Evolutionary conservation across 23 tunicate genomes (phyloP), one percentile per base, ranked within the genome.

Genomic region (Ascidia mentula): DNA sequence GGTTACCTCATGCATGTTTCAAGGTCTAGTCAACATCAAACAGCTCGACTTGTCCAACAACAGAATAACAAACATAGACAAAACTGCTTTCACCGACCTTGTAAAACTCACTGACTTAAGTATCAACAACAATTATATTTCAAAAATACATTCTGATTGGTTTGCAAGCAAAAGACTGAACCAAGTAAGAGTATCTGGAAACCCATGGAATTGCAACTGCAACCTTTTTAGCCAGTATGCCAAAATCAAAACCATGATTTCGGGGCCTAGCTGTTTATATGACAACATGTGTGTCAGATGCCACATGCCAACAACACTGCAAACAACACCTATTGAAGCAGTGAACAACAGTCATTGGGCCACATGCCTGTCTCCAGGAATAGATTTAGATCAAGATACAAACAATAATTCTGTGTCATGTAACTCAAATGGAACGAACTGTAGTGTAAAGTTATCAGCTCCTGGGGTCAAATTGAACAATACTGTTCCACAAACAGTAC

Each of bases 211-310:
- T 9, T 53, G 65, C 65, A 53, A 53, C 13, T 53, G 65, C 24
- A 26, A 53, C 24, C 24, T 53, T 3, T 53, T 26, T 26, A 53
- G 65, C 7, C 12, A 53, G 24, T 53, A 53, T 28, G 22, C 24
- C 4, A 3, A 53, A 53, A 53, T 28, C 65, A 53, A 53, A 53
- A 9, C 22, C 22, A 26, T 53, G 65, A 28, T 53, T 1, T 20
- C 65, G 1, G 22, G 28, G 24, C 24, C 65, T 1, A 53, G 65
- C 65, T 53, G 65, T 28, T 20, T 53, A 9, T 9, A 53, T 53
- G 65, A 53, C 65, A 53, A 53, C 13, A 53, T 53, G 65, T 53
- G 65, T 9, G 13, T 53, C 65, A 53, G 65, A 53, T 53, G 65
- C 13, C 65, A 53, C 24, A 53, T 53, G 7, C 65, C 65, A 6